Base-by-base conservation (phyloP, 2,113 vertebrate species). In the Ibidorhyncha struthersii region DNA sequence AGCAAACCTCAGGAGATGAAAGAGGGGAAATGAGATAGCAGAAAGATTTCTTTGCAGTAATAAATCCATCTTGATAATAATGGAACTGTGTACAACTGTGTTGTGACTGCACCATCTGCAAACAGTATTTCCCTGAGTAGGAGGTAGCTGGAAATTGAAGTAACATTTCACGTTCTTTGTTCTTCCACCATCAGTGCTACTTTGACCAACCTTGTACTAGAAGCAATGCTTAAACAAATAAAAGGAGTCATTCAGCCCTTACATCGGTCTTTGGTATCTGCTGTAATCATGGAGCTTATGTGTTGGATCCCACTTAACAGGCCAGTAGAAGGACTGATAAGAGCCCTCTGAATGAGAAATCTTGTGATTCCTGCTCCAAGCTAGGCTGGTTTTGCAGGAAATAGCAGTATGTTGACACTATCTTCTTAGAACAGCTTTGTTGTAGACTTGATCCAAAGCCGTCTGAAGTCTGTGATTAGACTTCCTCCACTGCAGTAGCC, bases 71-170 rank as follows among this genome's bases (percentile, higher is more conserved):
- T 18, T 41, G 78, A 45, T 55, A 79, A 55, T 62, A 74, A 93
- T 0, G 1, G 70, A 58, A 61, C 6, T 10, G 61, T 3, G 4
- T 62, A 43, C 8, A 85, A 73, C 25, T 3, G 1, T 1, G 2
- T 3, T 82, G 38, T 26, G 62, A 41, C 66, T 50, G 56, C 73
- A 82, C 61, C 78, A 95, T 43, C 71, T 95, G 89, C 77, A 81
- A 89, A 73, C 69, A 94, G 25, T 53, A 86, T 61, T 86, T 83
- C 34, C 77, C 32, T 1, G 9, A 27, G 36, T 14, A 70, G 67
- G 84, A 93, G 83, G 72, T 10, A 70, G 77, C 77, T 93, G 72
- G 50, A 82, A 94, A 84, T 22, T 22, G 43, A 86, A 94, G 63
- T 30, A 52, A 77, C 34, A 22, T 86, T 92, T 82, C 67, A 58